Evolutionary conservation across 2,888 invertebrate species (phyloP).

Genomic region (Helobdella robusta): DNA sequence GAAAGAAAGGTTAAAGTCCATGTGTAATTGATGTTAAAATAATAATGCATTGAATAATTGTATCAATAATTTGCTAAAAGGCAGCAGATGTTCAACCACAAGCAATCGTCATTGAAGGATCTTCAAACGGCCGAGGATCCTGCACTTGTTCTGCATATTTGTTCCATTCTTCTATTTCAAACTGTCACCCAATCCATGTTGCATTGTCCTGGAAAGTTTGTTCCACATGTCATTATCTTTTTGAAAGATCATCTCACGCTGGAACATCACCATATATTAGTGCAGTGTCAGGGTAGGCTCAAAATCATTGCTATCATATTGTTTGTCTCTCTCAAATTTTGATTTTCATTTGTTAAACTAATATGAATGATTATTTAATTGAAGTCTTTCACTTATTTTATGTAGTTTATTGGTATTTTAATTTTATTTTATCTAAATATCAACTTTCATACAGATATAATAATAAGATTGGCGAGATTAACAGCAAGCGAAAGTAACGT

Average conservation of each 20-base stretch:
- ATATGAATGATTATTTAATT: too few species aligned
- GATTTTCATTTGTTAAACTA: too few species aligned
- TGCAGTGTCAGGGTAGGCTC: slow-evolving; percentile 73
- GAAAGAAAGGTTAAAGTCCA: slow-evolving; percentile 55
- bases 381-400: too few species aligned
- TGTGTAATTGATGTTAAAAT: background rate
- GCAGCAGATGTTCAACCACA: slow-evolving; percentile 65
- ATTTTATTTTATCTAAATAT: too few species aligned
- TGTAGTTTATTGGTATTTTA: too few species aligned
- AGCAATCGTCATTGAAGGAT: slow-evolving; percentile 70
- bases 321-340: too few species aligned
- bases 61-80: slow-evolving; percentile 50
- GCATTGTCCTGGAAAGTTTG: slow-evolving; percentile 86
- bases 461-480: too few species aligned
- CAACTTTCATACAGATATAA: too few species aligned
- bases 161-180: slow-evolving; percentile 62
- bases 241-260: slow-evolving; percentile 62
- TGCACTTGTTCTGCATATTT: slow-evolving; percentile 46
- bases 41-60: background rate
- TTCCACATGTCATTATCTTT: slow-evolving; percentile 67
- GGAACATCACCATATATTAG: slow-evolving; percentile 60
- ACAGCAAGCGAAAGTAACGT: too few species aligned
- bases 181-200: slow-evolving; percentile 69
- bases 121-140: slow-evolving; percentile 53
- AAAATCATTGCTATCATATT: too few species aligned